Evolutionary conservation across 2,113 vertebrate genomes (phyloP).

Genomic region (Chaetura pelagica): DNA sequence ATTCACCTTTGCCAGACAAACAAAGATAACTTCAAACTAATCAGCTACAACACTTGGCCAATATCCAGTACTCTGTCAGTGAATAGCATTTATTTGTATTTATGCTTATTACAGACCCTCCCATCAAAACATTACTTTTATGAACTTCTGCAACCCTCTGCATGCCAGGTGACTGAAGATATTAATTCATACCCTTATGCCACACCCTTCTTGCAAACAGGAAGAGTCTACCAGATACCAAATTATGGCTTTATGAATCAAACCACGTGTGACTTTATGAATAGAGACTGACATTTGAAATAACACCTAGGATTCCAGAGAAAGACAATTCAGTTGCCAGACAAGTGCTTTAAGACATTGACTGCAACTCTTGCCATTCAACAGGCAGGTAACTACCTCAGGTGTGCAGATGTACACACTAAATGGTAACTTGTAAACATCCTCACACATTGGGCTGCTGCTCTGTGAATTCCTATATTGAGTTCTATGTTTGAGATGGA

Average conservation of each 20-base stretch:
- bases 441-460: not conserved
- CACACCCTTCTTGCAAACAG: not conserved
- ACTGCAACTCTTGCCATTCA: not conserved
- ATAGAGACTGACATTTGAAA: conserved; percentile 23
- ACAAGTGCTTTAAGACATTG: not conserved
- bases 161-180: not conserved
- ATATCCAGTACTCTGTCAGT: not conserved
- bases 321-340: not conserved
- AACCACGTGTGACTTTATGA: not conserved
- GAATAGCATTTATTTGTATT: not conserved
- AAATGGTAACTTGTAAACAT: not conserved
- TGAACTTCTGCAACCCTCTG: not conserved
- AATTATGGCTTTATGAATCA: not conserved
- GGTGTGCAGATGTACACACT: not conserved
- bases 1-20: not conserved
- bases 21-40: not conserved
- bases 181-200: not conserved
- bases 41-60: not conserved
- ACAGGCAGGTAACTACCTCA: not conserved
- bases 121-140: not conserved
- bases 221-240: not conserved
- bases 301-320: not conserved
- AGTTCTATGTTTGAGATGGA: not conserved
- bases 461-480: not conserved
- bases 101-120: not conserved